Evolutionary conservation across 2,113 vertebrate genomes (phyloP), one percentile per base, ranked within the genome.

Genomic region (Dolichallabes microphthalmus): DNA sequence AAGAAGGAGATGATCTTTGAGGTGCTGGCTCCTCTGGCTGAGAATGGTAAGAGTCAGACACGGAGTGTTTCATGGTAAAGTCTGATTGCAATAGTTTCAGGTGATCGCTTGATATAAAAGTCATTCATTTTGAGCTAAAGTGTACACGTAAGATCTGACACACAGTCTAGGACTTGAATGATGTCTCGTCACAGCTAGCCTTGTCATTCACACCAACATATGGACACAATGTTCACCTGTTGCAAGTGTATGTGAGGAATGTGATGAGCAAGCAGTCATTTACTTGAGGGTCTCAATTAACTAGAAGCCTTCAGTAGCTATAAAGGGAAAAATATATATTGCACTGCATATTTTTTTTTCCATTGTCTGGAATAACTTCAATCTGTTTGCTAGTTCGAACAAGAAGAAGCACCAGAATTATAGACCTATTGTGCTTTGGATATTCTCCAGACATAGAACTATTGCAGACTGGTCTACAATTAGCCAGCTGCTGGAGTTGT

Each of bases 1-100:
- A 99, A 98, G 93, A 98, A 96, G 90, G 98, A 99, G 89, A 99
- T 99, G 97, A 96, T 99, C 88, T 99, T 99, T 90, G 98, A 99
- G 94, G 98, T 99, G 90, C 93, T 99, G 92, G 98, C 98, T 92
- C 98, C 98, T 3, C 91, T 99, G 17, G 98, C 98, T 92, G 98
- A 99, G 93, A 98, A 99, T 27, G 98, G 98, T 99, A 92, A 95
- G 94, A 57, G 4, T 69, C 60, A 10, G 15, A 69, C 19, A 35
- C 68, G 20, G 20, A 60, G 53, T 80, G 17, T 32, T 81, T 15
- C 19, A 17, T 80, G 17, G 8, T 20, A 32, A 57, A 57, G 75
- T 13, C 32, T 58, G 19, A 61, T 45, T 12, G 30, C 20, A 66
- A 27, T 30, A 22, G 25, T 52, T 52, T 0, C 52, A 4, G 55